Evolutionary conservation across 2,113 vertebrate species (phyloP).

Genomic region (Dasyprocta punctata): DNA sequence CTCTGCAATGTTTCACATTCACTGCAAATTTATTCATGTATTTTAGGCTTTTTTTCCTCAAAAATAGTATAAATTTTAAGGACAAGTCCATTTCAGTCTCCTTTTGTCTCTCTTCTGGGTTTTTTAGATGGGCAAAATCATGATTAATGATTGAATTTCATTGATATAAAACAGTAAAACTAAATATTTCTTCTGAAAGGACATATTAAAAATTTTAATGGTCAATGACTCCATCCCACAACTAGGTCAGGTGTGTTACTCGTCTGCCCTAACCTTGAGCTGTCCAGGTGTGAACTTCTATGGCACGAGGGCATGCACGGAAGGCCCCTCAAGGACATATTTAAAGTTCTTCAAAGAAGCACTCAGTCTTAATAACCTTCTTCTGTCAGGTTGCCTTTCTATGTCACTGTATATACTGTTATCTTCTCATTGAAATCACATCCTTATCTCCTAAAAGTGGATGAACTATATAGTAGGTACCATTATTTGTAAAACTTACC

Average conservation of each 20-base stretch:
- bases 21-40: neutral
- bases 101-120: neutral
- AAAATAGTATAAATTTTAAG: neutral
- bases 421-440: neutral
- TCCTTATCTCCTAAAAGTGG: neutral
- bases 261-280: neutral
- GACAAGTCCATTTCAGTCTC: neutral
- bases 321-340: neutral
- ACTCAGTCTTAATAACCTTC: neutral
- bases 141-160: neutral
- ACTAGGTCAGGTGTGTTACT: neutral
- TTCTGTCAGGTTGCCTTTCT: neutral
- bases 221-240: neutral
- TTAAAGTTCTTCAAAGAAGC: neutral
- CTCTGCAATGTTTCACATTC: neutral
- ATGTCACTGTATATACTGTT: neutral
- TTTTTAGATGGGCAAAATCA: neutral
- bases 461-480: neutral
- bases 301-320: neutral
- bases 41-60: neutral
- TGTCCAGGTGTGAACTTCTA: neutral
- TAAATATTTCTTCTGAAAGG: neutral
- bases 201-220: neutral
- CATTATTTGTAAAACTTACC: neutral
- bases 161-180: neutral